Conservation (phyloP, 2,797 vertebrate species). For the Leptatherina wallacei region DNA sequence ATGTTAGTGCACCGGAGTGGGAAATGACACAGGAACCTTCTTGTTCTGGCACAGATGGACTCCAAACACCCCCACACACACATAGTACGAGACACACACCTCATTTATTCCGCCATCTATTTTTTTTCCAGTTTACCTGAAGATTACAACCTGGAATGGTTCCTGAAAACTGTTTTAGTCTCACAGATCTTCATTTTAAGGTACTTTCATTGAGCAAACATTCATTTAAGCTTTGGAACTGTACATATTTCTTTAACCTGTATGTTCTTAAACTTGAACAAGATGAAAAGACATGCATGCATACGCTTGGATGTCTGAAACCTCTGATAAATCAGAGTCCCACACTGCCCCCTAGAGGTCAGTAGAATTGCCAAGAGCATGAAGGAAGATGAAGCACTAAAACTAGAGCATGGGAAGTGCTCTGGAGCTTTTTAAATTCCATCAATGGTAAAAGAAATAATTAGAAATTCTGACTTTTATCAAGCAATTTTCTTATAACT, state of each 20-base stretch:
- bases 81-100: slow-evolving; percentile 6
- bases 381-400: background rate
- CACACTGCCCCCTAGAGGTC: slow-evolving; percentile 71
- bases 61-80: slow-evolving; percentile 14
- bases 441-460: background rate
- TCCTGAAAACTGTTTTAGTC: background rate
- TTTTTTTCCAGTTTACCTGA: slow-evolving; percentile 22
- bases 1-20: slow-evolving; percentile 82
- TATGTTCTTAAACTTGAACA: slow-evolving; percentile 3
- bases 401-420: background rate
- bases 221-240: slow-evolving; percentile 2
- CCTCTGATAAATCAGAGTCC: slow-evolving; percentile 43
- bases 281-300: slow-evolving; percentile 9
- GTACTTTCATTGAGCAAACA: background rate
- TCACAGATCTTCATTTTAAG: slow-evolving; percentile 1
- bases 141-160: slow-evolving; percentile 15
- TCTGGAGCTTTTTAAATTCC: slow-evolving; percentile 6
- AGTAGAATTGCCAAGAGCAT: background rate
- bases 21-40: slow-evolving; percentile 79
- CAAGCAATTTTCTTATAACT: background rate
- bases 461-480: background rate
- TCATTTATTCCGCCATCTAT: background rate
- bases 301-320: slow-evolving; percentile 23
- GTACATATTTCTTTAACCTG: slow-evolving; percentile 1
- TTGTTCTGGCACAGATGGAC: slow-evolving; percentile 74